Conservation (phyloP, 2,888 invertebrate genomes). For the Pasiphila rectangulata region DNA sequence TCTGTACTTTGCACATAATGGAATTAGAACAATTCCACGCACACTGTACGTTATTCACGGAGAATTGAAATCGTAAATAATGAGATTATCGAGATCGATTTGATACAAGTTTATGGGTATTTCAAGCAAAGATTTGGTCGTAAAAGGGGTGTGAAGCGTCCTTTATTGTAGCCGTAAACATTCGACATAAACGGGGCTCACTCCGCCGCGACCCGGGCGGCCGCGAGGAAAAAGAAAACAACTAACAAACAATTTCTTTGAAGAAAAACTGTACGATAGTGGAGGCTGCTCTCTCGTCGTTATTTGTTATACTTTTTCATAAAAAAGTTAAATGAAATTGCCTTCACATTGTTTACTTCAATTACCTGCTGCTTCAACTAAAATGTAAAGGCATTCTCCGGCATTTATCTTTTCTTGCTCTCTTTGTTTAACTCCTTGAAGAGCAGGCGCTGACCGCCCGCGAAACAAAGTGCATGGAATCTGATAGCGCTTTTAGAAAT, state of each 20-base stretch:
- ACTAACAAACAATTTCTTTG: constrained; percentile 3
- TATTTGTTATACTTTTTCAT: constrained; percentile 16
- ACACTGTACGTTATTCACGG: constrained; percentile 14
- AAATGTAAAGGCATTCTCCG: constrained; percentile 1
- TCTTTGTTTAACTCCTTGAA: constrained; percentile 5
- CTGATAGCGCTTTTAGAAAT: neutral
- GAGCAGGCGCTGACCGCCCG: neutral
- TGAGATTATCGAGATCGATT: constrained; percentile 27
- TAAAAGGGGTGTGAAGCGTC: constrained; percentile 22
- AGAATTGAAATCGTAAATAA: constrained; percentile 14
- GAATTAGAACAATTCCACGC: constrained; percentile 31
- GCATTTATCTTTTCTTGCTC: neutral
- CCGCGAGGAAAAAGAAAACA: neutral
- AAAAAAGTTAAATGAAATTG: constrained; percentile 23
- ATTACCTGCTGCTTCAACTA: constrained; percentile 5
- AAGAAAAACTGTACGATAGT: constrained; percentile 10
- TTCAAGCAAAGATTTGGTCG: constrained; percentile 23
- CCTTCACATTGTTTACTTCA: constrained; percentile 15
- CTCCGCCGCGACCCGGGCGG: neutral
- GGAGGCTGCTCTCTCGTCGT: constrained; percentile 10
- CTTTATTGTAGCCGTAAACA: constrained; percentile 24
- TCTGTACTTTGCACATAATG: constrained; percentile 40
- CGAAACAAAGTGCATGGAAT: neutral
- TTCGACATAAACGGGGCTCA: constrained; percentile 18
- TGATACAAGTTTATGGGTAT: constrained; percentile 27